A percentile compares a stretch with the other conserved stretches of the same genome.
phyloP scores from a whole-genome alignment of 2,888 invertebrate genomes.

The Acanthopleura granulata region DNA sequence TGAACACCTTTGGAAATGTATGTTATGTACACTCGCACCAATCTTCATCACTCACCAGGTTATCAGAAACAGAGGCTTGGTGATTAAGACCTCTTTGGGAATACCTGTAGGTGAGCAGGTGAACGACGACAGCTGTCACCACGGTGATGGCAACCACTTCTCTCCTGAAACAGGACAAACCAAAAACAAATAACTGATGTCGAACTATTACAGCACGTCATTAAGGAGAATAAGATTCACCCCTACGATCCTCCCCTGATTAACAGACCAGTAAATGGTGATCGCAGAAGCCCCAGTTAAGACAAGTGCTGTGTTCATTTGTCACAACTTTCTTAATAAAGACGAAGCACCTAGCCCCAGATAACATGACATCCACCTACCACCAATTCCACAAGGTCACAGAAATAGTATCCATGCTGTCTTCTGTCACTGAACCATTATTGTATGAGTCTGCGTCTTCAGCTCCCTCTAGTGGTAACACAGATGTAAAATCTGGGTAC shows the following conservation, averaged over 20 bases:
- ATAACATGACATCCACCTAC: constrained; percentile 67
- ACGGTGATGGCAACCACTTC: constrained; percentile 84
- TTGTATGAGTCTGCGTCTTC: neutral
- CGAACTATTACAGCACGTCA: too few relatives aligned
- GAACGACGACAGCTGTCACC: constrained; percentile 77
- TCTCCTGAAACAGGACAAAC: constrained; percentile 73
- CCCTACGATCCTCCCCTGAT: too few relatives aligned
- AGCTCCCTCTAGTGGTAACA: neutral
- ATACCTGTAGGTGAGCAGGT: constrained; percentile 38
- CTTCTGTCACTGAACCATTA: neutral
- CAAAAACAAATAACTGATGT: too few relatives aligned
- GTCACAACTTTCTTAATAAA: too few relatives aligned
- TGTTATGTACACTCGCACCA: too few relatives aligned
- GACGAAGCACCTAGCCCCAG: constrained; percentile 28
- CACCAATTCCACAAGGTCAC: constrained; percentile 86
- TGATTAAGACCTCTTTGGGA: neutral
- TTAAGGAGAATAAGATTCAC: too few relatives aligned
- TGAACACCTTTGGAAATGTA: too few relatives aligned
- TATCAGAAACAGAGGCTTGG: neutral
- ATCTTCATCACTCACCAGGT: neutral
- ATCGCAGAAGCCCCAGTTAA: too few relatives aligned
- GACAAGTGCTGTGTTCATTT: too few relatives aligned
- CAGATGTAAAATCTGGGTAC: constrained; percentile 46
- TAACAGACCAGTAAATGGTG: too few relatives aligned
- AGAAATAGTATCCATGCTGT: constrained; percentile 64